Percentiles rank a stretch among this genome's conserved stretches.
Evolutionary conservation across 2,888 invertebrate species (phyloP).

Genomic region (Stenchaetothrips biformis): DNA sequence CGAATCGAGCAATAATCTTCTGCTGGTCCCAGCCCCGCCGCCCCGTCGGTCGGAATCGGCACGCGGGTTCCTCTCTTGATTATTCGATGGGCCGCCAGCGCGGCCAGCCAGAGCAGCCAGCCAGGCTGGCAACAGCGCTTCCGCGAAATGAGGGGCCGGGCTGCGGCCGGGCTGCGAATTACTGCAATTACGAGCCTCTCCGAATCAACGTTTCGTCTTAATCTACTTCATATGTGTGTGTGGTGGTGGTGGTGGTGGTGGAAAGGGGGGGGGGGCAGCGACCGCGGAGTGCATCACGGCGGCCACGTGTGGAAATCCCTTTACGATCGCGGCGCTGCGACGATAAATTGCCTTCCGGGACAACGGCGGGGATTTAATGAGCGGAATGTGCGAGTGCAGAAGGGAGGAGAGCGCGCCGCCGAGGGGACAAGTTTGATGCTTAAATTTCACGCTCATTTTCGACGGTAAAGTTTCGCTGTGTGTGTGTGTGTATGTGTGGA

Average conservation of each 20-base stretch:
- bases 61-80: neutral
- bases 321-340: neutral
- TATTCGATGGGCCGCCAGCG: neutral
- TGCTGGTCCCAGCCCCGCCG: too few species aligned
- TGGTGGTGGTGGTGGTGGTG: neutral
- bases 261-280: neutral
- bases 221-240: neutral
- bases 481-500: neutral
- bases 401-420: too few species aligned
- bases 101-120: neutral
- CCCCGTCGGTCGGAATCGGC: too few species aligned
- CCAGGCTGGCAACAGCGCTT: too few species aligned
- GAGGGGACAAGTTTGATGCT: conserved; percentile 13
- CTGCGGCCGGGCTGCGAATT: too few species aligned
- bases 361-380: conserved; percentile 4
- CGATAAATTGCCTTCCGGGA: neutral
- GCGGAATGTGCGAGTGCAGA: neutral
- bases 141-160: too few species aligned
- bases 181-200: too few species aligned
- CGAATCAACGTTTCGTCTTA: too few species aligned
- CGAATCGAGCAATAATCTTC: neutral
- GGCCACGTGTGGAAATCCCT: neutral
- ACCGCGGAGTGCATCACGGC: neutral
- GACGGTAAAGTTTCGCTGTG: neutral
- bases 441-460: conserved; percentile 11